phyloP scores from a whole-genome alignment of 2,797 vertebrate species.

The Austrolebias charrua region DNA sequence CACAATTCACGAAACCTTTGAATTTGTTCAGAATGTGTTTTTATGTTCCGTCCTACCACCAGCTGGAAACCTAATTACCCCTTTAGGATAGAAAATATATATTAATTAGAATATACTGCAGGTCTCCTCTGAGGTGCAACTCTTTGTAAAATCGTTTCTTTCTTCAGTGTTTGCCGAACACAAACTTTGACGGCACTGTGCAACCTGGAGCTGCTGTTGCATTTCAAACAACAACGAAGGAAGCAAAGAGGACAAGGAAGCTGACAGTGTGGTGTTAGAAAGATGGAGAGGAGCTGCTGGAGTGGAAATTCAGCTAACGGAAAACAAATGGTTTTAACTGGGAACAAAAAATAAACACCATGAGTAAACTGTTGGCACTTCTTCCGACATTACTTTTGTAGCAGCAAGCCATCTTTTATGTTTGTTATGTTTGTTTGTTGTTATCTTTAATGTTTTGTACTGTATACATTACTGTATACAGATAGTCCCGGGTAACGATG shows the following conservation, averaged over 20 bases:
- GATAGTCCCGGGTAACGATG: too few species aligned
- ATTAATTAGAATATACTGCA: too few species aligned
- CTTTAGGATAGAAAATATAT: too few species aligned
- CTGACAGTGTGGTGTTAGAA: constrained; percentile 5
- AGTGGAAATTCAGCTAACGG: neutral
- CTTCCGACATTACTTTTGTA: neutral
- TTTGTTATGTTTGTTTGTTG: too few species aligned
- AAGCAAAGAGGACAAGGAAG: constrained; percentile 9
- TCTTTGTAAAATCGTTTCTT: constrained; percentile 18
- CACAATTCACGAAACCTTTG: too few species aligned
- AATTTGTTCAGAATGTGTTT: too few species aligned
- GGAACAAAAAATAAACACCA: neutral
- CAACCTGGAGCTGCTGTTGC: constrained; percentile 22
- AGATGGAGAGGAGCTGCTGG: constrained; percentile 10
- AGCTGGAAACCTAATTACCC: too few species aligned
- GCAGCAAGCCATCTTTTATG: neutral
- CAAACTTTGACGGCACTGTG: constrained; percentile 13
- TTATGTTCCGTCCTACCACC: too few species aligned
- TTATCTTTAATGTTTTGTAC: too few species aligned
- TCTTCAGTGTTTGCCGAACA: constrained; percentile 15
- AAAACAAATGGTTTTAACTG: too few species aligned
- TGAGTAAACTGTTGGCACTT: too few species aligned
- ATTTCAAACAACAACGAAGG: constrained; percentile 14
- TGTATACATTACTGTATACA: neutral
- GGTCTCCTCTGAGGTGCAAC: neutral